phyloP scores from a whole-genome alignment of 2,888 invertebrate genomes.

The Meta bourneti region DNA sequence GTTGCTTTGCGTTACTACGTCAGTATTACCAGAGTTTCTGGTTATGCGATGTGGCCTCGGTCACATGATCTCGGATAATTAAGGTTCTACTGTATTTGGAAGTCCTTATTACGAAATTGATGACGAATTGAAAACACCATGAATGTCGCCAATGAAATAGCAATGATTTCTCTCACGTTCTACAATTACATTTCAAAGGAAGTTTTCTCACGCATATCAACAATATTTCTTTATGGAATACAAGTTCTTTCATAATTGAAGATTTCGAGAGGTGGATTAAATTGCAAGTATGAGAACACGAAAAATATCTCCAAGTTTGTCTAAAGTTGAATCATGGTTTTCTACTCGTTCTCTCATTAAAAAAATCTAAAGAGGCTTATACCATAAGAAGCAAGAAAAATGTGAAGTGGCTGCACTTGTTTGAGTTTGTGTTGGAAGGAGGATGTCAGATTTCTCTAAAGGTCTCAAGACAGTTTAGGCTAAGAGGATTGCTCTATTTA shows the following conservation, averaged over 20 bases:
- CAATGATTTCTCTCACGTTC: no score
- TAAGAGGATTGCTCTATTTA: conserved; percentile 22
- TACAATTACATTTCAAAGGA: background rate
- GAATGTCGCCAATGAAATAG: no score
- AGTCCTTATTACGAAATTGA: no score
- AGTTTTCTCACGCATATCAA: background rate
- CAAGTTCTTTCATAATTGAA: background rate
- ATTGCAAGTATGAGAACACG: background rate
- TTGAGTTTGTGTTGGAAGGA: background rate
- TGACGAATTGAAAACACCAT: no score
- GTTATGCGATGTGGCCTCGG: no score
- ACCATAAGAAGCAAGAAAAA: background rate
- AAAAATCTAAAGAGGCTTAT: background rate
- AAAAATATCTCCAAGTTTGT: background rate
- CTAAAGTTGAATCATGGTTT: background rate
- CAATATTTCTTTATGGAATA: background rate
- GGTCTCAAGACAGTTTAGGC: background rate
- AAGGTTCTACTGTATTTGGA: no score
- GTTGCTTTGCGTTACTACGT: no score
- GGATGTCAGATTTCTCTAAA: background rate
- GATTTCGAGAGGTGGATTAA: background rate
- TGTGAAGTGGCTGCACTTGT: background rate
- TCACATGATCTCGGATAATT: no score
- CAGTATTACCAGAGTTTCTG: no score
- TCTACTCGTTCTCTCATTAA: background rate